phyloP scores from a whole-genome alignment of 2,888 invertebrate genomes.

The Tupiocoris notatus region DNA sequence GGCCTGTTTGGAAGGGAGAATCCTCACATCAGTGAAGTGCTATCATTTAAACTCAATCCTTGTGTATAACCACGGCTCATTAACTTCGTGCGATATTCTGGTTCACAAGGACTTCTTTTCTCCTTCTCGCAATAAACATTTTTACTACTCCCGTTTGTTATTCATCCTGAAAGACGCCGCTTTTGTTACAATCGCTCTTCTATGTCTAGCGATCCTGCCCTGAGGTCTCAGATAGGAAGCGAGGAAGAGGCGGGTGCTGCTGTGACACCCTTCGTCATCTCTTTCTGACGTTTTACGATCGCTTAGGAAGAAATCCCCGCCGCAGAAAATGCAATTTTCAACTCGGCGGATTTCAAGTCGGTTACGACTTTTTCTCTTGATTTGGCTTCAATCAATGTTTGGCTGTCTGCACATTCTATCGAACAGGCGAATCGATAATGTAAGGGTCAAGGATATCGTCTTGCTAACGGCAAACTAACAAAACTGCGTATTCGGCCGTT shows the following conservation, averaged over 20 bases:
- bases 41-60: conserved; percentile 31
- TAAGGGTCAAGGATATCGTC: too few species aligned
- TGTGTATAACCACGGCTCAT: conserved; percentile 38
- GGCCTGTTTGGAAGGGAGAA: neutral
- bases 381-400: too few species aligned
- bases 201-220: neutral
- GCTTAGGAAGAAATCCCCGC: neutral
- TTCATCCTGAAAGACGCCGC: conserved; percentile 23
- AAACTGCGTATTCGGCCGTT: too few species aligned
- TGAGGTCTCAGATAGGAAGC: neutral
- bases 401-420: too few species aligned
- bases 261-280: neutral
- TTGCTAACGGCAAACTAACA: too few species aligned
- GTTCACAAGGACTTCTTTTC: conserved; percentile 35
- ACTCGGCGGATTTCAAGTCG: too few species aligned
- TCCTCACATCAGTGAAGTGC: neutral
- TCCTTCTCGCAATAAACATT: conserved; percentile 10
- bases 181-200: neutral
- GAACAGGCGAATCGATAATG: too few species aligned
- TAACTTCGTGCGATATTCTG: conserved; percentile 30
- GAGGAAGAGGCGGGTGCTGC: neutral
- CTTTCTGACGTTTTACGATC: neutral
- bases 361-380: too few species aligned
- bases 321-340: neutral
- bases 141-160: conserved; percentile 38